phyloP scores from a whole-genome alignment of 2,888 invertebrate species.

The Koerneria pararmatus region DNA sequence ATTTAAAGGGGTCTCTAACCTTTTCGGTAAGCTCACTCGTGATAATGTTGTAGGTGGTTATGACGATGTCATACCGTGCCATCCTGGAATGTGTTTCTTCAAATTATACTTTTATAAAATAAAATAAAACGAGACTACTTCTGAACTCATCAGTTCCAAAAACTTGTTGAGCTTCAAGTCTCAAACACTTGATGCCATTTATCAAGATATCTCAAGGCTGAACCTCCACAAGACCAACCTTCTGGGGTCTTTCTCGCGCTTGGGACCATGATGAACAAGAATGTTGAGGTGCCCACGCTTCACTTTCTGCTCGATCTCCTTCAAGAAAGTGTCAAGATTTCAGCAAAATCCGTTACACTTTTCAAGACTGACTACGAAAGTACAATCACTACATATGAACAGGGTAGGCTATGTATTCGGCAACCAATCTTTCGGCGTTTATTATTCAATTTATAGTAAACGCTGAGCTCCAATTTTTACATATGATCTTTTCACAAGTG shows the following conservation, averaged over 20 bases:
- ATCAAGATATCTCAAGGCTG: constrained; percentile 13
- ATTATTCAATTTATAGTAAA: too few species aligned
- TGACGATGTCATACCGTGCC: constrained; percentile 71
- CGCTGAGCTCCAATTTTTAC: too few species aligned
- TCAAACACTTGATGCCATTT: constrained; percentile 9
- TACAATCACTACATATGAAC: too few species aligned
- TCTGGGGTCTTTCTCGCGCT: constrained; percentile 59
- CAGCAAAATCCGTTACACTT: too few species aligned
- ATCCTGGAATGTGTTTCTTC: constrained; percentile 28
- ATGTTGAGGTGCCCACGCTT: constrained; percentile 68
- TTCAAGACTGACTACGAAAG: too few species aligned
- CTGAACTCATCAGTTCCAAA: background rate
- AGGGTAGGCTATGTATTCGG: too few species aligned
- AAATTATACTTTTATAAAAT: constrained; percentile 16
- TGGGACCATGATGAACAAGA: constrained; percentile 77
- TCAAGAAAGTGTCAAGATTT: too few species aligned
- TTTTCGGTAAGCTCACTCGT: constrained; percentile 60
- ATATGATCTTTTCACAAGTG: too few species aligned
- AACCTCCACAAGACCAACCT: constrained; percentile 13
- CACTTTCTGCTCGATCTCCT: too few species aligned
- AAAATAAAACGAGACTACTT: background rate
- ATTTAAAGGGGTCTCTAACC: too few species aligned
- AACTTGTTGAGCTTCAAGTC: too few species aligned
- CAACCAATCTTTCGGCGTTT: too few species aligned
- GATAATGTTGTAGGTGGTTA: constrained; percentile 81